Base-by-base conservation (phyloP, 2,888 invertebrate genomes). In the Balanococcus diminutus region DNA sequence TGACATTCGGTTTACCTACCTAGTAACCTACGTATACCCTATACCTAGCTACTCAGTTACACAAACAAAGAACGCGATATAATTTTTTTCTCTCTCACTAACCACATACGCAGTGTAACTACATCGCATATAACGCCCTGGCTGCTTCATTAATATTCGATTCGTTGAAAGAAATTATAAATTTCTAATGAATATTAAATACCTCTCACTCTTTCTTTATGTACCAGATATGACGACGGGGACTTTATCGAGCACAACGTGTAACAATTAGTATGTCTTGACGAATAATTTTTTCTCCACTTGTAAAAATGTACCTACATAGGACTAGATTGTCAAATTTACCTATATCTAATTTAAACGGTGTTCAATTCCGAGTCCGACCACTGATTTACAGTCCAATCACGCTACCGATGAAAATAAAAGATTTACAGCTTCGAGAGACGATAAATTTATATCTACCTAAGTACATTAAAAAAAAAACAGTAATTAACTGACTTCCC, bases 141-240 rank as follows among this genome's bases (percentile, higher is more conserved):
- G 19, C 1, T 9, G 25, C 61, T 25, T 61, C 25, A 25, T 61
- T 22, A 61, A 61, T 61, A 61, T 61, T 61, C 61, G 61, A 25
- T 61, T 22, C 56, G 56, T 22, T 6, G 25, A 61, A 61, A 61
- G 25, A 61, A 25, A 61, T 25, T 61, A 25, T 25, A 61, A 61
- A 61, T 22, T 56, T 56, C 61, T 61, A 61, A 61, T 61, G 61
- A 61, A 61, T 61, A 61, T 61, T 61, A 61, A n/a, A 61, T 61
- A 25, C 9, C 22, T 22, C 19, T 22, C n/a, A n/a, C n/a, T n/a
- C n/a, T 19, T 4, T 3, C 25, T 22, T 51, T 19, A n/a, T n/a
- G 19, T 19, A 19, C 5, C 25, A 25, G 1, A 61, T 22, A 25
- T 25, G 61, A 61, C 22, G 22, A 61, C 22, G 46, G n/a, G 14